Percentiles rank a stretch among this genome's conserved stretches.
Conservation (phyloP, 2,113 vertebrate genomes). For the Rhombomys opimus region DNA sequence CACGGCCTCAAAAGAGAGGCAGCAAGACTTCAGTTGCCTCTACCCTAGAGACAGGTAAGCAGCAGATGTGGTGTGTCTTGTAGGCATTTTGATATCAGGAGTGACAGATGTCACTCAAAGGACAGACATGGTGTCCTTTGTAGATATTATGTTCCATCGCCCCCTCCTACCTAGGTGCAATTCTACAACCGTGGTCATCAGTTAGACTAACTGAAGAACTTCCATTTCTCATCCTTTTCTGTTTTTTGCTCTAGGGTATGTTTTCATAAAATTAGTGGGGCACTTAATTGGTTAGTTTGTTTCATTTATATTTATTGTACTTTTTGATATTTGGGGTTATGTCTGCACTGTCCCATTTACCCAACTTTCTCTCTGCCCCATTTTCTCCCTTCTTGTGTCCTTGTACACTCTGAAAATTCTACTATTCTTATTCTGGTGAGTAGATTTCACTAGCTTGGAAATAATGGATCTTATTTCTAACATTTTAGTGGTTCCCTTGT, state of each 20-base stretch:
- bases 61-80: neutral
- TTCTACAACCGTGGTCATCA: neutral
- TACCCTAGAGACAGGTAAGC: constrained; percentile 27
- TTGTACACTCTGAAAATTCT: neutral
- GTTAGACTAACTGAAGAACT: neutral
- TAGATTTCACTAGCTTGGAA: constrained; percentile 6
- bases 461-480: constrained; percentile 2
- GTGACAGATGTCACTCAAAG: no score
- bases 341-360: constrained; percentile 16
- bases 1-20: neutral
- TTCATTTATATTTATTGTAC: constrained; percentile 33
- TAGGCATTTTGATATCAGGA: neutral
- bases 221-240: neutral
- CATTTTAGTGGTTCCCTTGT: neutral
- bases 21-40: constrained; percentile 1
- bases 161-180: neutral
- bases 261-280: neutral
- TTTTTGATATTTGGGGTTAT: constrained; percentile 14
- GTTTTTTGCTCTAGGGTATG: neutral
- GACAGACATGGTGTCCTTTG: neutral
- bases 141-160: neutral
- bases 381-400: neutral
- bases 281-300: neutral
- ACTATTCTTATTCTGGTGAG: neutral
- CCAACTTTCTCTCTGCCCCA: neutral